A percentile compares a stretch with the other conserved stretches of the same genome.
Evolutionary conservation across 2,797 vertebrate genomes (phyloP).

Genomic region (Protonibea diacanthus): DNA sequence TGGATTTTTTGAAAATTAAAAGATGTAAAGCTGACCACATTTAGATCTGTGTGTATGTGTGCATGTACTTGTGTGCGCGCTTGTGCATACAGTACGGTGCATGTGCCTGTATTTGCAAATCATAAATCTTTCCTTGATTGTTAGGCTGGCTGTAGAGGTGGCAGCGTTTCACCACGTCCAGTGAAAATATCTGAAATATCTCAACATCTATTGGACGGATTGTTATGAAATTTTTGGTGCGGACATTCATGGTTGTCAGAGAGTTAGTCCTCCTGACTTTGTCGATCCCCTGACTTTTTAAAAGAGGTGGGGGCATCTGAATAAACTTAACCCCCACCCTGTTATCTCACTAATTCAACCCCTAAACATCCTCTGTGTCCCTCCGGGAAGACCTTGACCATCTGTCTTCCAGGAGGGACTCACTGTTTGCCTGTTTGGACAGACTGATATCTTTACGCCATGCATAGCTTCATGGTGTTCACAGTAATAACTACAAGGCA

Average conservation of each 20-base stretch:
- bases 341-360: constrained; percentile 27
- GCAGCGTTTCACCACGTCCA: background rate
- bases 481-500: constrained; percentile 14
- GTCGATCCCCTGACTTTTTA: background rate
- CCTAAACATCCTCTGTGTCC: constrained; percentile 12
- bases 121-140: background rate
- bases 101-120: background rate
- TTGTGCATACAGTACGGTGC: background rate
- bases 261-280: background rate
- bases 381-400: constrained; percentile 52
- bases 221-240: background rate
- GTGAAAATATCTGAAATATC: background rate
- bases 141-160: background rate
- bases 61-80: background rate
- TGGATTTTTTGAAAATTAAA: constrained; percentile 75
- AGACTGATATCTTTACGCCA: background rate
- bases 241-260: background rate
- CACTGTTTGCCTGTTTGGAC: constrained; percentile 9
- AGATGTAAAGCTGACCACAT: constrained; percentile 45
- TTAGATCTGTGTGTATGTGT: constrained; percentile 3
- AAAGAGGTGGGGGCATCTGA: background rate
- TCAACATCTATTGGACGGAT: background rate
- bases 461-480: constrained; percentile 10
- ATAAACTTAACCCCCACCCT: constrained; percentile 24
- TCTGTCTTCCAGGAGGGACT: constrained; percentile 58